phyloP scores from a whole-genome alignment of 2,113 vertebrate species.

The Gymnocephalus cernua region DNA sequence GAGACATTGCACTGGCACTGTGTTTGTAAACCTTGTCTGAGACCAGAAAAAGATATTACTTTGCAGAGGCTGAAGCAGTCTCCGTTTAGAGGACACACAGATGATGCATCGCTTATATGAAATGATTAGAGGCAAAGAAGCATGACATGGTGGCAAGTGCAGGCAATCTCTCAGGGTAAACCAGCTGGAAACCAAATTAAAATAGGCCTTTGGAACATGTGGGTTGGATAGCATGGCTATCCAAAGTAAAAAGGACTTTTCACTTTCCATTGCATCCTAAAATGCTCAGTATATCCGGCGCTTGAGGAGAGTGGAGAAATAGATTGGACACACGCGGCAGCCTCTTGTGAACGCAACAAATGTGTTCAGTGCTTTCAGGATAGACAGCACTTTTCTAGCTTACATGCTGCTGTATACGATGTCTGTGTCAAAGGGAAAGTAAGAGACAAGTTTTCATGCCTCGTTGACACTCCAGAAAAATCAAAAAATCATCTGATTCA shows the following conservation, averaged over 20 bases:
- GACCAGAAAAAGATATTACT: constrained; percentile 74
- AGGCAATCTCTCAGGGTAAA: constrained; percentile 75
- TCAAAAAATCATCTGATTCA: neutral
- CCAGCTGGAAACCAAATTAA: constrained; percentile 78
- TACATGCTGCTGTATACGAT: neutral
- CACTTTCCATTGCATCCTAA: constrained; percentile 47
- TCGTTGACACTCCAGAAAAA: neutral
- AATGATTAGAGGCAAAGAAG: constrained; percentile 77
- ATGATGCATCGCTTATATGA: constrained; percentile 78
- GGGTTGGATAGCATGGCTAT: constrained; percentile 52
- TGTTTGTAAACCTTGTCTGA: constrained; percentile 70
- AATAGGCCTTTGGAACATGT: constrained; percentile 60
- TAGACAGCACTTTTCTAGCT: constrained; percentile 2
- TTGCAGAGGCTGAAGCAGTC: constrained; percentile 43
- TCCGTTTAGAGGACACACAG: constrained; percentile 69
- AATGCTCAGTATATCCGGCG: constrained; percentile 28
- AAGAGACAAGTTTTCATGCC: neutral
- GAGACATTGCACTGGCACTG: constrained; percentile 50
- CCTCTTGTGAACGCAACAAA: constrained; percentile 34
- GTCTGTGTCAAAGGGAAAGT: neutral
- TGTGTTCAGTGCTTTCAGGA: constrained; percentile 20
- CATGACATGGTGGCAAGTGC: constrained; percentile 65
- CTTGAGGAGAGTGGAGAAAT: constrained; percentile 31
- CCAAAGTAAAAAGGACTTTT: constrained; percentile 48
- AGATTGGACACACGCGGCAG: constrained; percentile 47